Percentiles rank a stretch among this genome's conserved stretches.
Evolutionary conservation across 2,797 vertebrate species (phyloP).

Genomic region (Merluccius polli): DNA sequence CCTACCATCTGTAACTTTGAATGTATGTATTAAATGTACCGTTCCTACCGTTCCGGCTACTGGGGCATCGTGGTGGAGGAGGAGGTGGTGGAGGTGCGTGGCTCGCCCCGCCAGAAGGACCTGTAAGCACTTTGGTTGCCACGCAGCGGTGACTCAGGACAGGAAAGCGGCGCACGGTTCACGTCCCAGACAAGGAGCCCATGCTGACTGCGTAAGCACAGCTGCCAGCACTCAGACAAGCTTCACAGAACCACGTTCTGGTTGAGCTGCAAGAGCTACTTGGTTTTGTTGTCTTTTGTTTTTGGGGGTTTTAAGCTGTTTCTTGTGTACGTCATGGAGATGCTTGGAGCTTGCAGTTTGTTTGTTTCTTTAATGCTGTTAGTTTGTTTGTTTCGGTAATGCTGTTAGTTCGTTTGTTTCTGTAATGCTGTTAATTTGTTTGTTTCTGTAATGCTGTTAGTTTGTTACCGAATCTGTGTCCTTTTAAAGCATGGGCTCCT

Average conservation of each 20-base stretch:
- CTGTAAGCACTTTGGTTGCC: constrained; percentile 64
- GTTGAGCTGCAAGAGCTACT: neutral
- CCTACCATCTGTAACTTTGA: neutral
- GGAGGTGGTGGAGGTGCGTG: neutral
- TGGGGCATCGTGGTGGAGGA: too few relatives aligned
- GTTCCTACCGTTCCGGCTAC: neutral
- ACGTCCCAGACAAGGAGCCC: constrained; percentile 41
- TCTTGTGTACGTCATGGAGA: neutral
- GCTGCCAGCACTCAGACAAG: neutral
- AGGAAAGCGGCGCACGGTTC: constrained; percentile 60
- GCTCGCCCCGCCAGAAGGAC: neutral
- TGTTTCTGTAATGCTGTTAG: too few relatives aligned
- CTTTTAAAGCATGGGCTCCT: too few relatives aligned
- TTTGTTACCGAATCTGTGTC: too few relatives aligned
- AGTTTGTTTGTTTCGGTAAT: too few relatives aligned
- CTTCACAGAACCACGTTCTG: neutral
- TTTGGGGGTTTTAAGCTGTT: too few relatives aligned
- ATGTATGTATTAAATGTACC: neutral
- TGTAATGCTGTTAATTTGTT: too few relatives aligned
- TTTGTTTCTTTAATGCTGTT: too few relatives aligned
- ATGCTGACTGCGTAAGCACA: constrained; percentile 41
- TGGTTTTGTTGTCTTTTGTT: neutral
- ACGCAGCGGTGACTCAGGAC: constrained; percentile 58
- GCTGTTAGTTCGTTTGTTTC: too few relatives aligned
- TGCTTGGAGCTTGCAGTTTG: too few relatives aligned